A percentile compares a stretch with the other conserved stretches of the same genome.
Evolutionary conservation across 2,888 invertebrate genomes (phyloP).

Genomic region (Thera britannica): DNA sequence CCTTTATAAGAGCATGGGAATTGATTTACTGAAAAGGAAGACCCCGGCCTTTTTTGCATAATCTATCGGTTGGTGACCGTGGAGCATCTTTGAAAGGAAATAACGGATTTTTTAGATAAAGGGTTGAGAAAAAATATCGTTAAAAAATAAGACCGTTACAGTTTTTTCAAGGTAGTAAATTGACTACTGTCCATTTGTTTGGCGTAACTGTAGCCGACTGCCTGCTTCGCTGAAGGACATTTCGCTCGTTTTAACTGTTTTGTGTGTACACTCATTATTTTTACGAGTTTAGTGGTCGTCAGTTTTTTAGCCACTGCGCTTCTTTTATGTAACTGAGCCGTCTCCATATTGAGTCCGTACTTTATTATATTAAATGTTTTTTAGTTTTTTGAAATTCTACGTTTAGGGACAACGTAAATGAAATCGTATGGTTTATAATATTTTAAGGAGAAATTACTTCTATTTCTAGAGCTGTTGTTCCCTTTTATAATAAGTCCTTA

Average conservation of each 20-base stretch:
- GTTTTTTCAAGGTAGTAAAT: constrained; percentile 51
- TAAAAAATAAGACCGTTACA: constrained; percentile 75
- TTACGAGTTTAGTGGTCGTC: constrained; percentile 23
- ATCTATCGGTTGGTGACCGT: constrained; percentile 72
- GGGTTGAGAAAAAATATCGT: constrained; percentile 72
- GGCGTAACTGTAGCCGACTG: constrained; percentile 41
- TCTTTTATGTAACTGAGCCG: constrained; percentile 17
- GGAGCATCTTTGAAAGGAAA: constrained; percentile 64
- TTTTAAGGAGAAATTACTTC: no score
- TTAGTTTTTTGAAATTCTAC: no score
- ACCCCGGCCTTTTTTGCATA: constrained; percentile 78
- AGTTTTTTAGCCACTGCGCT: constrained; percentile 21
- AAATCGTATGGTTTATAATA: no score
- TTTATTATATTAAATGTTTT: background rate
- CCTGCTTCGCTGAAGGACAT: constrained; percentile 40
- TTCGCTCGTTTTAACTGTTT: constrained; percentile 55
- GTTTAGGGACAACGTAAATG: no score
- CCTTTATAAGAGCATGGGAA: constrained; percentile 79
- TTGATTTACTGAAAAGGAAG: constrained; percentile 81
- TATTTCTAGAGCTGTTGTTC: background rate
- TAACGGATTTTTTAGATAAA: constrained; percentile 75
- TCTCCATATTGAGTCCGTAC: background rate
- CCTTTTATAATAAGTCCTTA: background rate
- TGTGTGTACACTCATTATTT: constrained; percentile 51
- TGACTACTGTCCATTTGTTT: constrained; percentile 69